Conservation (phyloP, 2,797 vertebrate genomes). For the Triplophysa bombifrons region DNA sequence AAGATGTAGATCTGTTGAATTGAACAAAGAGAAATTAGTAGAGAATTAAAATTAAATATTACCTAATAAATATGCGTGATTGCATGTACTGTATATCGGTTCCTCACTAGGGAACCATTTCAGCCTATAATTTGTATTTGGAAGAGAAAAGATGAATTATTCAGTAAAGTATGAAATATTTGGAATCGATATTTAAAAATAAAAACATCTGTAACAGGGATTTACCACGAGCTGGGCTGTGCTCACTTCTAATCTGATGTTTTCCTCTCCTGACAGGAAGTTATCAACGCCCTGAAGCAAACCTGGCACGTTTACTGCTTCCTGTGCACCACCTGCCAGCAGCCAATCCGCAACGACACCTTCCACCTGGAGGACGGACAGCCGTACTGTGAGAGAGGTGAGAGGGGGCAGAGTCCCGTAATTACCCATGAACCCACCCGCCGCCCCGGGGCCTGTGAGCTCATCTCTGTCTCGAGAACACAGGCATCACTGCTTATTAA, state of each 20-base stretch:
- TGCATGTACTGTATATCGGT: too few species aligned
- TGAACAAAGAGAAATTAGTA: too few species aligned
- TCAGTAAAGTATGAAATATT: too few species aligned
- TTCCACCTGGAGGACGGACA: conserved; percentile 98
- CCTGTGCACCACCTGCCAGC: conserved; percentile 88
- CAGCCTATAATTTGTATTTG: too few species aligned
- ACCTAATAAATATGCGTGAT: too few species aligned
- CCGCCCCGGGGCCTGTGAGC: background rate
- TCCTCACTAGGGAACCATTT: too few species aligned
- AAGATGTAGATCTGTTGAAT: too few species aligned
- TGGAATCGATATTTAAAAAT: background rate
- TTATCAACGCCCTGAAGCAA: conserved; percentile 98
- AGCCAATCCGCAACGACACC: conserved; percentile 92
- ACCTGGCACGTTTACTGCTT: conserved; percentile 98
- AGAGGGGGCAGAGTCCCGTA: conserved; percentile 46
- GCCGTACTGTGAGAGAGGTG: conserved; percentile 96
- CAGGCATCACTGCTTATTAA: conserved; percentile 31
- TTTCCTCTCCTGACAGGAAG: conserved; percentile 79
- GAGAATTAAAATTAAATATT: too few species aligned
- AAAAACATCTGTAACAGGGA: background rate
- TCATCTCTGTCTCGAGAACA: background rate
- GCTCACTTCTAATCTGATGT: background rate
- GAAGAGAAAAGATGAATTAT: too few species aligned
- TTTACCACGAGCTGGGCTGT: too few species aligned
- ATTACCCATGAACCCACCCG: background rate